phyloP scores from a whole-genome alignment of 2,113 vertebrate species.

The Columba livia region DNA sequence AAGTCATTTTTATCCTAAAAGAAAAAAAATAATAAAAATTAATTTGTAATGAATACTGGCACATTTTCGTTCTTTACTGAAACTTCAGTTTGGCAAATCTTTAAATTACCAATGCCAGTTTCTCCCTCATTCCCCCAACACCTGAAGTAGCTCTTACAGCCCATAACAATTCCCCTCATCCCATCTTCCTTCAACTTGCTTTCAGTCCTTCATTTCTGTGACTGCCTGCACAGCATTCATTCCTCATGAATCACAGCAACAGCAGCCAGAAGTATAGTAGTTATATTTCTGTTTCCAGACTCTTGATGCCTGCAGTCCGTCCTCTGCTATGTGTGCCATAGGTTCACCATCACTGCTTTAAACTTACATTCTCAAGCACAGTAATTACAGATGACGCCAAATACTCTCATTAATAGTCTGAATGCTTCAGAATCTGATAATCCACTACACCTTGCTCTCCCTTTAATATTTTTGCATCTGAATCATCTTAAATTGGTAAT shows the following conservation, averaged over 20 bases:
- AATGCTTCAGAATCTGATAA: background rate
- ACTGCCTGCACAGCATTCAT: background rate
- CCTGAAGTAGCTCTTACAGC: background rate
- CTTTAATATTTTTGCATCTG: background rate
- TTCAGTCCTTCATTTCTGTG: background rate
- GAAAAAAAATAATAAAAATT: background rate
- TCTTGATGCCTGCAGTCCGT: background rate
- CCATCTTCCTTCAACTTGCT: background rate
- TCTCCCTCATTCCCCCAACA: background rate
- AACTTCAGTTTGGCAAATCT: background rate
- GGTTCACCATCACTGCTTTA: background rate
- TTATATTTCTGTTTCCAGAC: background rate
- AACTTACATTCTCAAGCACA: background rate
- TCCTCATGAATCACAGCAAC: background rate
- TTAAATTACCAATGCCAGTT: background rate
- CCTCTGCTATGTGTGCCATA: background rate
- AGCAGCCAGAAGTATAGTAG: background rate
- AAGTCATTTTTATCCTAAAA: constrained; percentile 85
- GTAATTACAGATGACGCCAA: background rate
- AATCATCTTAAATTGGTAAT: background rate
- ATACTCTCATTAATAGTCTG: background rate
- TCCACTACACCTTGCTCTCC: background rate
- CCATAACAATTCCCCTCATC: background rate
- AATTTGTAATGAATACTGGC: background rate
- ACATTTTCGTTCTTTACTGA: background rate